Conservation (phyloP, 2,113 vertebrate species). For the Tricholaema leucomelas region DNA sequence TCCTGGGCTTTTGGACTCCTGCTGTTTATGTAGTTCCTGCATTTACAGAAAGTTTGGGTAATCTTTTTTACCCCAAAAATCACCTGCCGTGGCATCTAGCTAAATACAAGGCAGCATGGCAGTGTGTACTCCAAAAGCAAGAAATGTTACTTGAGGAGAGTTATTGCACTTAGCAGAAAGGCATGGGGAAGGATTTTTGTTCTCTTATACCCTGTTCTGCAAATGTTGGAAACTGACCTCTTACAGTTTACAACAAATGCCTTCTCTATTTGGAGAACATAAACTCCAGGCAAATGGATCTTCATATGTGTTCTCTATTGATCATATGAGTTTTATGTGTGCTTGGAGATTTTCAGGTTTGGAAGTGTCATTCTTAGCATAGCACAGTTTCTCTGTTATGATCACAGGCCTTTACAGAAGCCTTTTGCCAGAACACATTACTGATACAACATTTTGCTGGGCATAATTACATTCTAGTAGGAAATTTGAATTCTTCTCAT, state of each 20-base stretch:
- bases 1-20: background rate
- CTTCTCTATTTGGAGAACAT: background rate
- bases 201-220: background rate
- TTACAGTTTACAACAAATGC: background rate
- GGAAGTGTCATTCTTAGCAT: background rate
- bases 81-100: background rate
- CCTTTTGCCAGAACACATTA: background rate
- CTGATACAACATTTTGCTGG: background rate
- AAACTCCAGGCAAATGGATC: background rate
- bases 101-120: background rate
- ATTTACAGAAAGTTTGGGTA: background rate
- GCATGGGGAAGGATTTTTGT: background rate
- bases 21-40: background rate
- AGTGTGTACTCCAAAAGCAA: background rate
- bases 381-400: background rate
- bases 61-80: background rate
- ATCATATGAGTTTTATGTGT: background rate
- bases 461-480: slow-evolving; percentile 15
- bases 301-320: background rate
- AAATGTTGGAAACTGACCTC: background rate
- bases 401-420: background rate
- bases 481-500: background rate
- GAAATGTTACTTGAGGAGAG: background rate
- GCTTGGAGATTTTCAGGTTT: background rate
- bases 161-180: background rate